These are phyloP conservation scores for Mechanitis mazaeus DNA, from an alignment of 2,888 invertebrate species.

Conservation along the genomic window DNA sequence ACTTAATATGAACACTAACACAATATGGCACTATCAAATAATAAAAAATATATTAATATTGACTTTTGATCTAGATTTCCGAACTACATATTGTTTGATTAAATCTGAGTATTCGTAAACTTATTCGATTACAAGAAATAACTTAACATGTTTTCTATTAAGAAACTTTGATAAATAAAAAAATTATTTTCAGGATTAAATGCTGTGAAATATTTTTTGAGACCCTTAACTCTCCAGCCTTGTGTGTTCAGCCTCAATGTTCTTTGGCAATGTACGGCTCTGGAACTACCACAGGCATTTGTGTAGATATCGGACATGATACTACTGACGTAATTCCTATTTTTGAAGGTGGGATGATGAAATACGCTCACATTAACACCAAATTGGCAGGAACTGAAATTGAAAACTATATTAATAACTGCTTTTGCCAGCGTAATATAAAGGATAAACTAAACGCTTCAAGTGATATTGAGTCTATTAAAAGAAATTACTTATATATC, in stretches of 20 bases:
- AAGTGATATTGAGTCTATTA: conserved; percentile 40
- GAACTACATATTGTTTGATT: no score
- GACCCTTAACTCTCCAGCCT: conserved; percentile 50
- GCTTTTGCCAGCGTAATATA: conserved; percentile 36
- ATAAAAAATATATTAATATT: no score
- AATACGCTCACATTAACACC: conserved; percentile 51
- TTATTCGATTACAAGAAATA: no score
- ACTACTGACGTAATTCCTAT: conserved; percentile 49
- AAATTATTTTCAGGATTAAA: conserved; percentile 44
- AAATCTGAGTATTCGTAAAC: no score
- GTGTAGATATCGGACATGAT: conserved; percentile 57
- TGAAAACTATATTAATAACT: conserved; percentile 37
- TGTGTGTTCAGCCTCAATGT: conserved; percentile 54
- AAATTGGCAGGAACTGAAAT: conserved; percentile 44
- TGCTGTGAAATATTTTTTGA: conserved; percentile 64
- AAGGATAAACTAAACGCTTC: conserved; percentile 32
- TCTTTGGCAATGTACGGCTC: conserved; percentile 55
- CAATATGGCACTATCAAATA: no score
- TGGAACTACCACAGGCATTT: conserved; percentile 54
- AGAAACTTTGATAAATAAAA: no score
- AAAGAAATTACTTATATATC: conserved; percentile 40
- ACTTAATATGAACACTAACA: no score
- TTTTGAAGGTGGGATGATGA: conserved; percentile 54
- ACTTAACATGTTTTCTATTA: no score
- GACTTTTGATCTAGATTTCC: no score